Evolutionary conservation across 2,113 vertebrate species (phyloP), one percentile per base, ranked within the genome.

Genomic region (Megaceryle maxima): DNA sequence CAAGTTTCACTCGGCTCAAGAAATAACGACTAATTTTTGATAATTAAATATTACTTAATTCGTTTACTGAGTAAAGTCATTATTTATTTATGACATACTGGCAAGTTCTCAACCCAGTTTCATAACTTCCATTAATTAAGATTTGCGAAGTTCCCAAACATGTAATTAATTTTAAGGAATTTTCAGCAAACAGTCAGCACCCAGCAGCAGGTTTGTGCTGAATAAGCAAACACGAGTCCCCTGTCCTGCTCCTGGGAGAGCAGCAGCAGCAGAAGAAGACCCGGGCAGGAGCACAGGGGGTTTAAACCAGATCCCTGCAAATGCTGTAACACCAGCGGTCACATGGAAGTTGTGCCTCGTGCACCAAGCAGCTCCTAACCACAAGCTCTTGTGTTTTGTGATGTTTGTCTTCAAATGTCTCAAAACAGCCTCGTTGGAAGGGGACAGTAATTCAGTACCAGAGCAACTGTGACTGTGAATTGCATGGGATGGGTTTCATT

Each of bases 21-120:
- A 89, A 88, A 74, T 33, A 63, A 72, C 56, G 75, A 83, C 68
- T 72, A 5, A 29, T 74, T 95, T 66, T 88, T 91, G 90, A 55
- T 95, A 88, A 91, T 94, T 94, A 97, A 96, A 95, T 83, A 94
- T 94, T 96, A 83, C 91, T 92, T 92, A 67, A 92, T 92, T 92
- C 31, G 43, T 78, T 48, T 83, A 76, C 51, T 46, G 55, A 73
- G 94, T 60, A 90, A 96, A 91, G 64, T 11, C 57, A 66, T 96
- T 83, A 92, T 64, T 96, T 91, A 74, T 96, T 93, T 80, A 94
- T 88, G 83, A 66, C 77, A 60, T 3, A 15, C 70, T 72, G 63
- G 91, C 78, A 84, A 78, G 37, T 64, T 69, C 67, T 66, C 89
- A 72, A 28, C 46, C 24, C 64, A 16, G 53, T 78, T 93, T 86